Evolutionary conservation across 2,113 vertebrate species (phyloP).

Genomic region (Canis aureus): DNA sequence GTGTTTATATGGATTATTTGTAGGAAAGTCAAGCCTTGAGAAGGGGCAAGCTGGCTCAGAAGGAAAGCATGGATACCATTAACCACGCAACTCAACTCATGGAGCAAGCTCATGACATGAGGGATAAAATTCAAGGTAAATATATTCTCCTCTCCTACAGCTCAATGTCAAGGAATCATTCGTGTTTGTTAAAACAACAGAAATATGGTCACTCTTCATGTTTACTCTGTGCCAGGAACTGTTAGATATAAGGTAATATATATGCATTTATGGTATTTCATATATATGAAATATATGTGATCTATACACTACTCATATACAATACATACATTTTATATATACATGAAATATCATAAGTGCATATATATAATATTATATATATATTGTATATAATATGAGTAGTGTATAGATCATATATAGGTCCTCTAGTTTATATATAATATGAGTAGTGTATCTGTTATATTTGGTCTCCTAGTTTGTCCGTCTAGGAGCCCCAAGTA

Average conservation of each 20-base stretch:
- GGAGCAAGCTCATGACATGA: constrained; percentile 89
- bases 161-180: constrained; percentile 45
- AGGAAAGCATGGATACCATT: constrained; percentile 88
- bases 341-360: too few species aligned
- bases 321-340: too few species aligned
- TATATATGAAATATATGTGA: too few species aligned
- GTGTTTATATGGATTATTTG: constrained; percentile 83
- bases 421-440: too few species aligned
- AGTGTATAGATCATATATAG: too few species aligned
- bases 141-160: constrained; percentile 52
- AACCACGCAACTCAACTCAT: constrained; percentile 89
- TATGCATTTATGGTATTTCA: neutral
- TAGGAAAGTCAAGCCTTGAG: constrained; percentile 89
- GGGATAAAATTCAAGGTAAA: constrained; percentile 93
- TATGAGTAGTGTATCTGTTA: neutral
- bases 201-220: neutral
- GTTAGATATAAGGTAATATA: neutral
- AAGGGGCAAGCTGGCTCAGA: constrained; percentile 87
- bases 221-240: neutral
- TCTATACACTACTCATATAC: too few species aligned
- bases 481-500: constrained; percentile 3
- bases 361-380: neutral
- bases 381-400: neutral
- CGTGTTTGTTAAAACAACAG: neutral
- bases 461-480: neutral